A percentile compares a stretch with the other conserved stretches of the same genome.
phyloP scores from a whole-genome alignment of 1,140 invertebrate species.

The Cryptotermes secundus region DNA sequence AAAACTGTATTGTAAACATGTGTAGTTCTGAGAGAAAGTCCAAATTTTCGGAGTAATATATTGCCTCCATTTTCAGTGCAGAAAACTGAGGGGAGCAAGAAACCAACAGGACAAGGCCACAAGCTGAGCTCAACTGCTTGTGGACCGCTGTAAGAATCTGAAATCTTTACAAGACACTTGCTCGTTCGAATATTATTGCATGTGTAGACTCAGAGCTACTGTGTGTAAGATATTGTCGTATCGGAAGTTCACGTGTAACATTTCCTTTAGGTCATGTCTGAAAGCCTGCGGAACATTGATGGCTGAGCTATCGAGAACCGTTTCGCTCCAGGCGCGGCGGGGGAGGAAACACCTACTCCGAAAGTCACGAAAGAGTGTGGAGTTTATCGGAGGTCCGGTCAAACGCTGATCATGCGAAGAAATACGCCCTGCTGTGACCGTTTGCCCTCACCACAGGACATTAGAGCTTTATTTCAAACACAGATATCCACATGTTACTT shows the following conservation, averaged over 20 bases:
- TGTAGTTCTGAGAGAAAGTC: no score
- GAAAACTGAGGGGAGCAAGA: no score
- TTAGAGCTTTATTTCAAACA: no score
- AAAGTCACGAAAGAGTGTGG: not conserved
- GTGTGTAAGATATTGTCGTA: not conserved
- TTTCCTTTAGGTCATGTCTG: not conserved
- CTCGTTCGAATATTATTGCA: not conserved
- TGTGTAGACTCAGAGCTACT: not conserved
- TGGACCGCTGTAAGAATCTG: no score
- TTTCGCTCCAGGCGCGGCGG: not conserved
- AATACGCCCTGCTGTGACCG: not conserved
- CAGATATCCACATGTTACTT: no score
- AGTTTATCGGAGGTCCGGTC: not conserved
- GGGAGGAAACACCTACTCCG: not conserved
- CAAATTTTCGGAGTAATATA: no score
- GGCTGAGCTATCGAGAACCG: not conserved
- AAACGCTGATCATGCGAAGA: not conserved
- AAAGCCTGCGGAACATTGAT: not conserved
- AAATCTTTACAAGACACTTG: not conserved
- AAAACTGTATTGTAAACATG: no score
- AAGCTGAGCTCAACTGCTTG: no score
- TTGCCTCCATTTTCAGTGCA: no score
- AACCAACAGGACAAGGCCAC: no score
- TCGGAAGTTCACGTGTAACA: not conserved
- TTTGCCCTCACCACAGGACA: no score